These are phyloP conservation scores for Rallus limicola DNA, from an alignment of 2,113 vertebrate genomes.

Conservation along the genomic window DNA sequence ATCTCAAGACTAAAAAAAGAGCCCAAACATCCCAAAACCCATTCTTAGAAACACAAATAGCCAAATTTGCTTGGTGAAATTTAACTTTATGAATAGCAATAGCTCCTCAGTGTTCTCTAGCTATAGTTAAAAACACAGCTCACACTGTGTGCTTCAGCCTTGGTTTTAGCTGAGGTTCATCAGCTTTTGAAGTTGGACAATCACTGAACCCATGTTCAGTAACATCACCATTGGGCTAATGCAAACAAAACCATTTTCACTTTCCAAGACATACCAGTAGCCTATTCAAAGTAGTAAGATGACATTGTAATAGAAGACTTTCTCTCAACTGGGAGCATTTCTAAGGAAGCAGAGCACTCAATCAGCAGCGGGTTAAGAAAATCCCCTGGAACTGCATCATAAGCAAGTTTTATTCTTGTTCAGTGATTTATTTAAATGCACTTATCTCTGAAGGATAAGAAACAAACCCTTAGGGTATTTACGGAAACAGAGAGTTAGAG, in stretches of 20 bases:
- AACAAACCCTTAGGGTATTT: background rate
- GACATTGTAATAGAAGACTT: background rate
- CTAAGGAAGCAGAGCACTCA: background rate
- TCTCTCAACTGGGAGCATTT: background rate
- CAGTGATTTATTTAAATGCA: constrained; percentile 51
- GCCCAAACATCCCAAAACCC: background rate
- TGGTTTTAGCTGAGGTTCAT: background rate
- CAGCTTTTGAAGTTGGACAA: background rate
- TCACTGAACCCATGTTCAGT: background rate
- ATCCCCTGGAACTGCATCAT: constrained; percentile 19
- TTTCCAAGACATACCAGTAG: background rate
- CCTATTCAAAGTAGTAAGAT: background rate
- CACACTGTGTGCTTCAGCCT: background rate
- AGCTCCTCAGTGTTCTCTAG: background rate
- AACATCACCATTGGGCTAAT: background rate
- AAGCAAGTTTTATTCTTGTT: constrained; percentile 45
- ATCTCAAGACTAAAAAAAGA: background rate
- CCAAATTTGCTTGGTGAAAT: background rate
- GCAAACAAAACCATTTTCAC: background rate
- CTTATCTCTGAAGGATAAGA: constrained; percentile 27
- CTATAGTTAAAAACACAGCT: background rate
- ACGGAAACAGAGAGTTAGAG: background rate
- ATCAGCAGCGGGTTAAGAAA: constrained; percentile 4
- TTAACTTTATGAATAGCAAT: background rate
- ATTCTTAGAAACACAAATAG: background rate